Base-by-base conservation (phyloP, 2,113 vertebrate genomes). In the Cardinalis cardinalis region DNA sequence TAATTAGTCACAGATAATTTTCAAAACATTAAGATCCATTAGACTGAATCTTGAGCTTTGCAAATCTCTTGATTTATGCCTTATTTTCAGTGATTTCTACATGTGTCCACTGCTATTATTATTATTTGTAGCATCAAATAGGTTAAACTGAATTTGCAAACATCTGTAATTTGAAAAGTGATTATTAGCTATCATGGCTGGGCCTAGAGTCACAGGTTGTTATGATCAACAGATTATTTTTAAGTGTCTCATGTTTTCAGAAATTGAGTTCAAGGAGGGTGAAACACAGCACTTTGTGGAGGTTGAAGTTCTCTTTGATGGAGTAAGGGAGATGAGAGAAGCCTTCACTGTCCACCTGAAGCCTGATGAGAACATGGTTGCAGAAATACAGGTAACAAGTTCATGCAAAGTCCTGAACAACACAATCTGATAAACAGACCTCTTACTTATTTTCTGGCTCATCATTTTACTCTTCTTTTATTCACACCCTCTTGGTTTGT, bases 361-460 rank as follows among this genome's bases (percentile, higher is more conserved):
- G 73, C 98, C 99, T 4, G 99, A 99, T 87, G 98, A 99, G 90
- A 98, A 99, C 94, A 99, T 99, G 99, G 94, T 99, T 18, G 99
- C 99, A 68, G 99, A 99, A 95, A 98, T 97, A 11, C 98, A 99
- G 98, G 99, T 99, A 91, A 94, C 73, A 82, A 89, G 86, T 84
- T 58, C 14, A 7, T 64, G 14, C 26, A 18, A 56, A 80, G 10
- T 59, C 53, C 36, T 74, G 51, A 38, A 20, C 21, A 87, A 6
- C 5, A 69, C 65, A 73, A 34, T 73, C 55, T 64, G 17, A 4
- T 28, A 28, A 69, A 82, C 6, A 76, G 25, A 31, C 17, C 23
- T 84, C 20, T 53, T 68, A 16, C 13, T 48, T 63, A 18, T 7
- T 82, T 80, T 94, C 31, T 86, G 40, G 2, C 12, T 84, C 4